phyloP scores from a whole-genome alignment of 2,797 vertebrate genomes.

The Neosilurus mollespiculum region DNA sequence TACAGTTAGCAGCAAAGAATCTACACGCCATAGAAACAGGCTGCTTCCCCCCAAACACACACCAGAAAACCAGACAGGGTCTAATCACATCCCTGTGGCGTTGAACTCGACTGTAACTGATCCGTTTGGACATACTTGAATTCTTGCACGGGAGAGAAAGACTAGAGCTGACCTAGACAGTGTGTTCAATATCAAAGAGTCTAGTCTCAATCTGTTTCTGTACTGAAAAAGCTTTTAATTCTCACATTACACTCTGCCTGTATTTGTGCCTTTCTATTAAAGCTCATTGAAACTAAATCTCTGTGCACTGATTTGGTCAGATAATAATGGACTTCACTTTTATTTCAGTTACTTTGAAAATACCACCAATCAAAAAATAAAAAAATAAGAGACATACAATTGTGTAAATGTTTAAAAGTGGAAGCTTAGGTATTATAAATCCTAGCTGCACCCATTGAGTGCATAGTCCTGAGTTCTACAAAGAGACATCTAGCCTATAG shows the following conservation, averaged over 20 bases:
- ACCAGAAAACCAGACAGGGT: conserved; percentile 43
- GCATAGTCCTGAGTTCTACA: too few relatives aligned
- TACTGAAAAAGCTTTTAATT: conserved; percentile 78
- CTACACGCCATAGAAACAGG: conserved; percentile 13
- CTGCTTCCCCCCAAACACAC: conserved; percentile 30
- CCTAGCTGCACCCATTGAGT: not conserved
- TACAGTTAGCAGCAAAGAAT: conserved; percentile 31
- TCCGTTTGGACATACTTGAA: conserved; percentile 76
- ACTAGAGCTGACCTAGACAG: conserved; percentile 37
- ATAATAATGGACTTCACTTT: not conserved
- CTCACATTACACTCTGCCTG: conserved; percentile 81
- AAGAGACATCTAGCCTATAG: too few relatives aligned
- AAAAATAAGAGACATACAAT: not conserved
- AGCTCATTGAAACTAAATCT: conserved; percentile 75
- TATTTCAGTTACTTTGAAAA: conserved; percentile 5
- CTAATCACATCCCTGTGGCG: conserved; percentile 40
- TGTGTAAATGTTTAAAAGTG: not conserved
- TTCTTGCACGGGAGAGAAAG: conserved; percentile 57
- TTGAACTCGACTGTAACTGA: conserved; percentile 56
- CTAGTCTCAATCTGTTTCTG: conserved; percentile 66
- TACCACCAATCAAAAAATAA: not conserved
- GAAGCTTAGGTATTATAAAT: not conserved
- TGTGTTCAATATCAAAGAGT: conserved; percentile 59
- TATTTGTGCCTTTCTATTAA: conserved; percentile 87
- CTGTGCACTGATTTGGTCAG: conserved; percentile 19